Evolutionary conservation across 2,797 vertebrate species (phyloP), one percentile per base, ranked within the genome.

Genomic region (Clarias platycephalus): DNA sequence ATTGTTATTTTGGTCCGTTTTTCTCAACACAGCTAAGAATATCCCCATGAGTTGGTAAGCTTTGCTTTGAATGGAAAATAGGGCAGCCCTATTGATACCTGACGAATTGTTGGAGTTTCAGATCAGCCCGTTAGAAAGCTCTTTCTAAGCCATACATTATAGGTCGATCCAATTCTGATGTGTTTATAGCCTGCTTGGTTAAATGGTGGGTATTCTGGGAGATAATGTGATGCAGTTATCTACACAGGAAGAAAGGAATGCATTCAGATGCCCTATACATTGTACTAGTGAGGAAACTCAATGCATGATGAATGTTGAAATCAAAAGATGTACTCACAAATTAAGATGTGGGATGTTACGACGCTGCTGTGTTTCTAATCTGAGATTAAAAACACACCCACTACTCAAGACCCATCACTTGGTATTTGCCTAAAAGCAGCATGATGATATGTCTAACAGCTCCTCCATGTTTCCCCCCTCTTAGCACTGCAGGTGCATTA

Each of bases 21-120:
- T 63, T 86, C 49, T 82, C 79, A 82, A 82, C 55, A 66, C 77
- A 40, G 72, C 82, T 84, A 78, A 87, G 74, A 85, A 85, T 85
- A 82, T 79, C 81, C 68, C 40, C 66, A 68, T 26, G 75, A 58
- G 66, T 84, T 88, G n/a, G 67, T 68, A 74, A 76, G 40, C 68
- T 86, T 31, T n/a, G 79, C 66, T 81, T 60, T 87, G 79, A 85
- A 85, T 58, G 2, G 75, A 87, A 88, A 88, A 77, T 88, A 82
- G 82, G 57, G 31, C 82, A 83, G 70, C 57, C 76, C 74, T 85
- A 84, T 82, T 88, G 74, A 88, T 85, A 82, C 82, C 74, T 67
- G 81, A 16, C 20, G 44, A 87, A 83, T 77, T 67, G 71, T 83
- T 80, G 8, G 63, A 74, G 76, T 44, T 87, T 83, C n/a, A 75